A percentile compares a stretch with the other conserved stretches of the same genome.
phyloP scores from a whole-genome alignment of 1,140 invertebrate genomes.

The Probaryconus sp. region DNA sequence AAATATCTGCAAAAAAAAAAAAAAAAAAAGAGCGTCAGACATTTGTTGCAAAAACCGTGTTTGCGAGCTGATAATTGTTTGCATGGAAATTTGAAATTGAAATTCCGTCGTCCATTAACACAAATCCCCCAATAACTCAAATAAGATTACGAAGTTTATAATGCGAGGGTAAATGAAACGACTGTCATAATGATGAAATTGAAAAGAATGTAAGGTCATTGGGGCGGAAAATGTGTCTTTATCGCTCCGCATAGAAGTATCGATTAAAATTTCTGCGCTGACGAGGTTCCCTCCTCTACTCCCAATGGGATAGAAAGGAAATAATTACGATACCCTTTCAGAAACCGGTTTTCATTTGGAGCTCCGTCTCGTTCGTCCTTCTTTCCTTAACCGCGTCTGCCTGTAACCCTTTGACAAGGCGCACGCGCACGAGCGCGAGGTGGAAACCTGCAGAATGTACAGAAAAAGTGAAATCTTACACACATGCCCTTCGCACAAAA shows the following conservation, averaged over 20 bases:
- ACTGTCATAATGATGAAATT: constrained; percentile 10
- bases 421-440: constrained; percentile 11
- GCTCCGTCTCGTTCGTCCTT: constrained; percentile 44
- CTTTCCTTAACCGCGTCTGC: constrained; percentile 9
- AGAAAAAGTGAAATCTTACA: constrained; percentile 38
- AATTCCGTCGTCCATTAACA: no score
- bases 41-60: no score
- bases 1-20: no score
- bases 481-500: constrained; percentile 26
- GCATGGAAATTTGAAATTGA: no score
- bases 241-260: constrained; percentile 28
- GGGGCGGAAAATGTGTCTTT: constrained; percentile 28
- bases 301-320: constrained; percentile 49
- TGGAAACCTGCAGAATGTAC: constrained; percentile 28
- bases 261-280: constrained; percentile 48
- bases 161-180: no score
- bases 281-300: constrained; percentile 17
- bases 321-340: constrained; percentile 70
- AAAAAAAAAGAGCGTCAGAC: no score
- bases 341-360: constrained; percentile 64
- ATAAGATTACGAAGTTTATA: no score
- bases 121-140: no score
- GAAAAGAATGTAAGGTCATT: constrained; percentile 33
- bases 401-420: constrained; percentile 37
- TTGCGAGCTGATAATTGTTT: no score